Base-by-base conservation (phyloP, 2,888 invertebrate genomes). In the Heliconius ismenius region DNA sequence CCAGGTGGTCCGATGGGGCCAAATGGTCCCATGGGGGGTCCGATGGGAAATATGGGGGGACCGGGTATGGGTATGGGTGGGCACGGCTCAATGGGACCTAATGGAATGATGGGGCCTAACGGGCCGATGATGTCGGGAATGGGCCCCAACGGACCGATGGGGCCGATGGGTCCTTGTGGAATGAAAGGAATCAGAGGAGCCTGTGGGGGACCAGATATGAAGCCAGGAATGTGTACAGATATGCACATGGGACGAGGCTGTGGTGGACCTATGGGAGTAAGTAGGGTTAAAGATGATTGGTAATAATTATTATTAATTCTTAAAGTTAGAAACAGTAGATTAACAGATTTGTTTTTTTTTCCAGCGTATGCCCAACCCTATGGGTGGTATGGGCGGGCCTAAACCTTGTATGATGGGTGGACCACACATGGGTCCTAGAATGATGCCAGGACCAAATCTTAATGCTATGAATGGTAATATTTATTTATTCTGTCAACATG, bases 341-440 rank as follows among this genome's bases (percentile, higher is more conserved):
- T 58, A 69, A 26, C 6, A 6, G 49, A 39, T 64, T 63, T 73
- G n/a, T 10, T 32, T 36, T 76, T 78, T 79, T 79, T 89, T 90
- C 24, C 85, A 94, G 94, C 91, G 94, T 43, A 94, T 94, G 94
- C 93, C 94, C 32, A 94, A 93, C 79, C 94, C 94, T 0, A 94
- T 94, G 94, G 93, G 92, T 15, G 93, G 92, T 21, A 94, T 94
- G 94, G 93, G 93, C 70, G 93, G 93, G 70, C 92, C 92, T 76
- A 94, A 94, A 81, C 91, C 90, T 1, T 94, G 94, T 83, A 94
- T 94, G 94, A 94, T 94, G 94, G 93, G 94, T 0, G 93, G 93
- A 69, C 94, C 93, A 9, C 93, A 93, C 82, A 93, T 93, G 93
- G 94, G 92, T 67, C 93, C 94, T 4, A 87, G 94, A 78, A 94